Evolutionary conservation across 2,113 vertebrate genomes (phyloP).

Genomic region (Heterotis niloticus): DNA sequence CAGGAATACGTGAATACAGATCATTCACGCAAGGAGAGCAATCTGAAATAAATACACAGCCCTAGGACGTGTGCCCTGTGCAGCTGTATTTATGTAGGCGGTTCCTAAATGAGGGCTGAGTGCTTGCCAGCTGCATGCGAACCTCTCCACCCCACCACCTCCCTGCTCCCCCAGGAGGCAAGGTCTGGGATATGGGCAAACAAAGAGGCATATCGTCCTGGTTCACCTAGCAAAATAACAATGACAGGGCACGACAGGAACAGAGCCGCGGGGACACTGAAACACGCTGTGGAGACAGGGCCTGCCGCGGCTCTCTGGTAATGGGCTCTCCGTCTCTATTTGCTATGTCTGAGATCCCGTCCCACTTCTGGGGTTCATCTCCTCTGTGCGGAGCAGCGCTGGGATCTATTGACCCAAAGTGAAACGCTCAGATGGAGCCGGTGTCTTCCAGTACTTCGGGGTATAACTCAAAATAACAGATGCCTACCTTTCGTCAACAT

Average conservation of each 20-base stretch:
- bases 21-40: slow-evolving; percentile 21
- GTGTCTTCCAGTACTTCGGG: background rate
- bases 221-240: slow-evolving; percentile 33
- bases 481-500: background rate
- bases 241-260: slow-evolving; percentile 28
- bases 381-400: background rate
- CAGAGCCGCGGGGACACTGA: slow-evolving; percentile 7
- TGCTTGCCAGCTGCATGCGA: background rate
- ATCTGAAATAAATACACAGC: slow-evolving; percentile 9
- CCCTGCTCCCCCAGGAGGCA: slow-evolving; percentile 17
- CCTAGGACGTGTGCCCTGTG: slow-evolving; percentile 27
- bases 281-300: too few species aligned
- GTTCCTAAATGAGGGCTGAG: slow-evolving; percentile 39
- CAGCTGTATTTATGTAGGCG: slow-evolving; percentile 35
- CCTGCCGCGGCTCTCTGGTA: background rate
- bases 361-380: background rate
- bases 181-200: slow-evolving; percentile 24
- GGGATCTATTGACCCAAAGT: background rate
- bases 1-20: slow-evolving; percentile 41
- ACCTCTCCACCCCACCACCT: slow-evolving; percentile 12
- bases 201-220: background rate
- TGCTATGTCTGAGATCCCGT: background rate
- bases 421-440: background rate
- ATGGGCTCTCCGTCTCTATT: slow-evolving; percentile 32
- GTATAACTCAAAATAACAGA: background rate